phyloP scores from a whole-genome alignment of 2,113 vertebrate species.

The Ptychochromis oligacanthus region DNA sequence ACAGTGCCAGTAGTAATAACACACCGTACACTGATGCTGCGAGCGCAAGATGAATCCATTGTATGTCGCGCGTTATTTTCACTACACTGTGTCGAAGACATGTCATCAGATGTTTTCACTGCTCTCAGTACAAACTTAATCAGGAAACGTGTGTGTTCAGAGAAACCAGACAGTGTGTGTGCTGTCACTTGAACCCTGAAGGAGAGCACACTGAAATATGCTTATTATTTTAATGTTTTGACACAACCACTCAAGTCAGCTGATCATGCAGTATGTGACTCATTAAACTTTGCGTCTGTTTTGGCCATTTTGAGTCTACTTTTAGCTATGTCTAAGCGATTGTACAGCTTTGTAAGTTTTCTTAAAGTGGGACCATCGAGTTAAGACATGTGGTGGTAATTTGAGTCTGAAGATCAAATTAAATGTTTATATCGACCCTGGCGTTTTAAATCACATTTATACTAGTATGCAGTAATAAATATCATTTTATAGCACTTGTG shows the following conservation, averaged over 20 bases:
- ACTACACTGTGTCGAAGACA: neutral
- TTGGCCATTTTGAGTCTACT: neutral
- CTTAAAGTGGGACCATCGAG: neutral
- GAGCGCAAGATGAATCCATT: neutral
- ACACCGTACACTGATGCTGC: neutral
- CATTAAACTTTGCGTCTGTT: slow-evolving; percentile 8
- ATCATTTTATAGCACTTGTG: slow-evolving; percentile 72
- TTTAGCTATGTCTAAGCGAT: neutral
- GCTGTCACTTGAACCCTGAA: neutral
- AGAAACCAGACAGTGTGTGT: neutral
- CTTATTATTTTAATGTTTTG: neutral
- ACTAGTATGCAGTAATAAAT: slow-evolving; percentile 70
- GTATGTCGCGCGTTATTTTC: neutral
- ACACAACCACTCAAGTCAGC: neutral
- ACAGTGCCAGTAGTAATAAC: neutral
- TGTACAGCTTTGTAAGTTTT: neutral
- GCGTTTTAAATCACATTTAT: slow-evolving; percentile 58
- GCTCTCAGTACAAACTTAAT: neutral
- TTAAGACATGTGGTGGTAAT: neutral
- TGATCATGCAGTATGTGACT: slow-evolving; percentile 6
- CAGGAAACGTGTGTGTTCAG: neutral
- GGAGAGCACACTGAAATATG: neutral
- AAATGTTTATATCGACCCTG: slow-evolving; percentile 31
- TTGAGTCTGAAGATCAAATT: slow-evolving; percentile 1
- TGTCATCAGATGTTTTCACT: neutral